Percentiles rank a stretch among this genome's conserved stretches.
Evolutionary conservation across 2,113 vertebrate species (phyloP).

Genomic region (Festucalex cinctus): DNA sequence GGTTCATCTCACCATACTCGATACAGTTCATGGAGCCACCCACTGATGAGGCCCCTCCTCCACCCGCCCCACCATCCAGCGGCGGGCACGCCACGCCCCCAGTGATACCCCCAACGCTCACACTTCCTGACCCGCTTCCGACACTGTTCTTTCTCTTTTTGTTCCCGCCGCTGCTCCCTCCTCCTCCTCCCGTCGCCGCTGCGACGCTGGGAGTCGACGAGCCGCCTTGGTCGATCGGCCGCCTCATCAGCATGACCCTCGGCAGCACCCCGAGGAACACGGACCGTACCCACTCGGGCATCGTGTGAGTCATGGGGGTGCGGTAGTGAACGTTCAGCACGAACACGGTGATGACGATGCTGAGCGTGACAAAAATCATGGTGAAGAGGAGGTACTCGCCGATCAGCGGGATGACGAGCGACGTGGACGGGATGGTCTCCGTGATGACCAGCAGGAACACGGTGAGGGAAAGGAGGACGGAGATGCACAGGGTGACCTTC

Average conservation of each 20-base stretch:
- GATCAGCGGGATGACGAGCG: constrained; percentile 89
- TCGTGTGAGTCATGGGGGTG: constrained; percentile 84
- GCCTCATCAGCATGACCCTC: constrained; percentile 82
- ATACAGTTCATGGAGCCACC: constrained; percentile 66
- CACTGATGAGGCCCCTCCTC: constrained; percentile 39
- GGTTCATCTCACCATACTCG: constrained; percentile 65
- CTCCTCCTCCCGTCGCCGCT: constrained; percentile 26
- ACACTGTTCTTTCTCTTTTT: constrained; percentile 58
- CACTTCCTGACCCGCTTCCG: constrained; percentile 53
- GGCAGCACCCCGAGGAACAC: constrained; percentile 83
- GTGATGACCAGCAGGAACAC: constrained; percentile 95
- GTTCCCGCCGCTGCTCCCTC: constrained; percentile 18
- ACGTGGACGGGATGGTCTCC: constrained; percentile 92
- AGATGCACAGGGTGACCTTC: constrained; percentile 94
- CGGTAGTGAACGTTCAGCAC: constrained; percentile 92
- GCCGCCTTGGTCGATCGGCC: constrained; percentile 75
- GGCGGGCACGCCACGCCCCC: constrained; percentile 40
- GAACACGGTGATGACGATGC: constrained; percentile 91
- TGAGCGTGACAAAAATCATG: constrained; percentile 93
- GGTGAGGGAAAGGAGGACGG: constrained; percentile 90
- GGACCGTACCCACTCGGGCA: constrained; percentile 84
- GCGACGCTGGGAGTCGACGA: constrained; percentile 41
- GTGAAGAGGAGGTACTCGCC: constrained; percentile 97
- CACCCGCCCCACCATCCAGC: constrained; percentile 44
- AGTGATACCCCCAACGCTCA: constrained; percentile 59